Evolutionary conservation across 1,140 invertebrate species (phyloP).

Genomic region (Lepidostoma basale): DNA sequence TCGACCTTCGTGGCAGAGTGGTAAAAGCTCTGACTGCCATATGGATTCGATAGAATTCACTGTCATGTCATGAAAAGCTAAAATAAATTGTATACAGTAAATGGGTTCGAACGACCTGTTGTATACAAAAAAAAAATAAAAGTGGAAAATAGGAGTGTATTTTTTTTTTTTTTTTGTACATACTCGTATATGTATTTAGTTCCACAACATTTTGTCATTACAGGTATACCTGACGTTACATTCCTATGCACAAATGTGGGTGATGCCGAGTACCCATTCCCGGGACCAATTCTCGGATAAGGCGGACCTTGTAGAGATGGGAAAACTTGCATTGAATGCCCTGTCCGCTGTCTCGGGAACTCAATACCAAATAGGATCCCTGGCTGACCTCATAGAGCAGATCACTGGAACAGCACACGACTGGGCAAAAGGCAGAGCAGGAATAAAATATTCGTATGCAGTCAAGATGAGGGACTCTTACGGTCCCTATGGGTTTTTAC

Average conservation of each 20-base stretch:
- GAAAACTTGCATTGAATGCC: conserved; percentile 62
- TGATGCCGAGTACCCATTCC: conserved; percentile 72
- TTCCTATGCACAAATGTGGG: conserved; percentile 77
- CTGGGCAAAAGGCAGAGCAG: conserved; percentile 71
- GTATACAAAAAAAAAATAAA: too few relatives aligned
- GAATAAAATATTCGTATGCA: conserved; percentile 77
- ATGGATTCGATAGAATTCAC: not conserved
- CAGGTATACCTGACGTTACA: conserved; percentile 76
- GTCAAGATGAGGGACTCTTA: conserved; percentile 77
- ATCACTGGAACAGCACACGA: conserved; percentile 73
- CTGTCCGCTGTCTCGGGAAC: conserved; percentile 68
- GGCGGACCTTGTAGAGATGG: conserved; percentile 64
- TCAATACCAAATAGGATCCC: conserved; percentile 63
- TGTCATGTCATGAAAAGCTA: conserved; percentile 1
- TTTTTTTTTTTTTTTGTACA: too few relatives aligned
- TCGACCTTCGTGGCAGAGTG: too few relatives aligned
- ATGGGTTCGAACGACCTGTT: too few relatives aligned
- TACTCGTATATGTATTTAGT: too few relatives aligned
- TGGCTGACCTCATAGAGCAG: conserved; percentile 60
- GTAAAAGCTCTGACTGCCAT: too few relatives aligned
- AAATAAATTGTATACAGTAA: conserved; percentile 50
- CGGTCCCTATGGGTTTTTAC: conserved; percentile 77
- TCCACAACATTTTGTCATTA: too few relatives aligned
- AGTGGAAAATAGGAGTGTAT: too few relatives aligned
- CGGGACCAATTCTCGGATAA: conserved; percentile 64